phyloP scores from a whole-genome alignment of 2,888 invertebrate species.

The Digitonthophagus gazella region DNA sequence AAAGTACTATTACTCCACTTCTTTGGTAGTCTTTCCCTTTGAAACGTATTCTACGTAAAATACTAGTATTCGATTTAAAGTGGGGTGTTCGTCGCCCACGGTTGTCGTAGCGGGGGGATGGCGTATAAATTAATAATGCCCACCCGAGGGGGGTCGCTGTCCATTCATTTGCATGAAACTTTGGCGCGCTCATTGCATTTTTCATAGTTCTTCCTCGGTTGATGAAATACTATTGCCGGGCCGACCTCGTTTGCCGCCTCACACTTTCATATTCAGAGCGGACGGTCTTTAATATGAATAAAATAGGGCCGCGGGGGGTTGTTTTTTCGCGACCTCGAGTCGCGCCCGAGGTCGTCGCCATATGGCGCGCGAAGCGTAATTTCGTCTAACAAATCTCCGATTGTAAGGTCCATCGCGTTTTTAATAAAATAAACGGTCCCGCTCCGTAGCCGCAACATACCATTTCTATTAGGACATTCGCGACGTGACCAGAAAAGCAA shows the following conservation, averaged over 20 bases:
- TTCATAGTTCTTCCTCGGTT: slow-evolving; percentile 30
- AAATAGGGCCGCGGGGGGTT: neutral
- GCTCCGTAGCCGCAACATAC: slow-evolving; percentile 39
- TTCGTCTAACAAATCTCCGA: neutral
- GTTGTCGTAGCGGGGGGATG: slow-evolving; percentile 38
- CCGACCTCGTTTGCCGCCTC: neutral
- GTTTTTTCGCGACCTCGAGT: neutral
- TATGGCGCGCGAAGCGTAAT: neutral
- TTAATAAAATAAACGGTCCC: slow-evolving; percentile 43
- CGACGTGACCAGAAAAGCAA: slow-evolving; percentile 49
- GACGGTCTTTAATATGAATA: neutral
- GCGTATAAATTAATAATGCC: slow-evolving; percentile 45
- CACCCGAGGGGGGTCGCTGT: slow-evolving; percentile 36
- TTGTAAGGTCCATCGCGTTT: slow-evolving; percentile 30
- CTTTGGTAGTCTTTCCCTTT: no score
- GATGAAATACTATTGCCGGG: neutral
- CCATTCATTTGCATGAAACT: slow-evolving; percentile 44
- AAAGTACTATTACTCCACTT: no score
- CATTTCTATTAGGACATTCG: slow-evolving; percentile 45
- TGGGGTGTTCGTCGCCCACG: no score
- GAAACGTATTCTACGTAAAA: no score
- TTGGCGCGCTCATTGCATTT: slow-evolving; percentile 39
- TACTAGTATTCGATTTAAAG: no score
- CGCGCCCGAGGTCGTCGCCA: neutral
- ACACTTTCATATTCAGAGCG: neutral